Percentiles rank a stretch among this genome's conserved stretches.
phyloP scores from a whole-genome alignment of 92 coral and sea anemone species.

The Scolanthus callimorphus region DNA sequence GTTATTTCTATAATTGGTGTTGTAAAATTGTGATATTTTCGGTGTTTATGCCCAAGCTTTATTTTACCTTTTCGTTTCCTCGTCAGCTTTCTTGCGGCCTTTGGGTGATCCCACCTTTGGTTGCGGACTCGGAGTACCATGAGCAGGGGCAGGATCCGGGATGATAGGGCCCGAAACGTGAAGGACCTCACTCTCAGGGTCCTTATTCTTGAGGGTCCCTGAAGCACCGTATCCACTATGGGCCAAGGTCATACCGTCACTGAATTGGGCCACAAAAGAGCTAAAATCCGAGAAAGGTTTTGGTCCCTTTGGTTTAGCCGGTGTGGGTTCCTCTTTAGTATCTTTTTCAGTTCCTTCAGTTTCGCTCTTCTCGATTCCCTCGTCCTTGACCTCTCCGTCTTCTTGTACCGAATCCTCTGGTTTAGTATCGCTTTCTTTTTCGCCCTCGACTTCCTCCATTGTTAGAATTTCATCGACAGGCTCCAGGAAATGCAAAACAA shows the following conservation, averaged over 20 bases:
- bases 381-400: slow-evolving; percentile 34
- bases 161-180: slow-evolving; percentile 25
- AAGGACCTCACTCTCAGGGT: slow-evolving; percentile 35
- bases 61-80: slow-evolving; percentile 70
- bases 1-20: no score
- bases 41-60: no score
- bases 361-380: slow-evolving; percentile 82
- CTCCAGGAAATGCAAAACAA: slow-evolving; percentile 80
- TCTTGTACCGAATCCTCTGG: slow-evolving; percentile 8
- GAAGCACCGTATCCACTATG: slow-evolving; percentile 87
- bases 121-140: slow-evolving; percentile 86
- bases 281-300: slow-evolving; percentile 79
- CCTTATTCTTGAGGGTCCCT: slow-evolving; percentile 47
- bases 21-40: no score
- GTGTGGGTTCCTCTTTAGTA: slow-evolving; percentile 12
- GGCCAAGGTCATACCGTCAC: slow-evolving; percentile 88
- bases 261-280: slow-evolving; percentile 92
- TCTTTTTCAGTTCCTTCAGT: slow-evolving; percentile 66
- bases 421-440: slow-evolving; percentile 8
- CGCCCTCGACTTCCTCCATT: slow-evolving; percentile 48
- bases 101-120: slow-evolving; percentile 92
- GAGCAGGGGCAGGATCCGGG: slow-evolving; percentile 31
- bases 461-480: slow-evolving; percentile 72
- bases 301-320: slow-evolving; percentile 23
- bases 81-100: slow-evolving; percentile 82